Evolutionary conservation across 2,113 vertebrate species (phyloP).

Genomic region (Psittacus erithacus): DNA sequence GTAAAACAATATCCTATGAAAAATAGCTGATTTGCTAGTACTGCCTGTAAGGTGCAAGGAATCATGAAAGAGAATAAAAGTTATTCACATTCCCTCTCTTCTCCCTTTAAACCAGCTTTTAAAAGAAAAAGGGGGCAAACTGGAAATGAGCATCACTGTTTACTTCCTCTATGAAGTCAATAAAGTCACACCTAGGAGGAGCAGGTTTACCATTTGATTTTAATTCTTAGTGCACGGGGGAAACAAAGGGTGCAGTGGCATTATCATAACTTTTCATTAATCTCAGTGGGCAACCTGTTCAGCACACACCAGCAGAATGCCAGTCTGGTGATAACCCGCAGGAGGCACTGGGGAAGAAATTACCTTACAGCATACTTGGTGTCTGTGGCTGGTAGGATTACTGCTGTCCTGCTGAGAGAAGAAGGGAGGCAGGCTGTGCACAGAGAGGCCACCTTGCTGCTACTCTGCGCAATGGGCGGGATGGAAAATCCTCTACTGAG

Average conservation of each 20-base stretch:
- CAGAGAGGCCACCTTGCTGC: background rate
- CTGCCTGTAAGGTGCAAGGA: background rate
- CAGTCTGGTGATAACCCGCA: background rate
- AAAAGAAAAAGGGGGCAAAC: background rate
- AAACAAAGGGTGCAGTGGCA: background rate
- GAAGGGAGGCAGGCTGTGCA: background rate
- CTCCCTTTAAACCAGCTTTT: background rate
- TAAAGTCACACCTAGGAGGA: background rate
- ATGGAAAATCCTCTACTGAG: accelerated
- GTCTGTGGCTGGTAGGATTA: background rate
- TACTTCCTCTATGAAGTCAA: background rate
- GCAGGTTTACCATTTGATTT: background rate
- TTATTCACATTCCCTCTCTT: background rate
- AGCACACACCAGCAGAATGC: background rate
- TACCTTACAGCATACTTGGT: background rate
- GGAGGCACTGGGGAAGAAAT: background rate
- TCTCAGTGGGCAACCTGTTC: background rate
- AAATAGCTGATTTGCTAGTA: background rate
- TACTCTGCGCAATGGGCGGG: accelerated
- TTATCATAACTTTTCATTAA: background rate
- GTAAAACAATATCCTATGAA: background rate
- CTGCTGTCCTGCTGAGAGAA: background rate
- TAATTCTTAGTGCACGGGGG: accelerated
- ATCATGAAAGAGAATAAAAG: background rate
- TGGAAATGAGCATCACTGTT: background rate